Evolutionary conservation across 2,888 invertebrate genomes (phyloP).

Genomic region (Theodoxus fluviatilis): DNA sequence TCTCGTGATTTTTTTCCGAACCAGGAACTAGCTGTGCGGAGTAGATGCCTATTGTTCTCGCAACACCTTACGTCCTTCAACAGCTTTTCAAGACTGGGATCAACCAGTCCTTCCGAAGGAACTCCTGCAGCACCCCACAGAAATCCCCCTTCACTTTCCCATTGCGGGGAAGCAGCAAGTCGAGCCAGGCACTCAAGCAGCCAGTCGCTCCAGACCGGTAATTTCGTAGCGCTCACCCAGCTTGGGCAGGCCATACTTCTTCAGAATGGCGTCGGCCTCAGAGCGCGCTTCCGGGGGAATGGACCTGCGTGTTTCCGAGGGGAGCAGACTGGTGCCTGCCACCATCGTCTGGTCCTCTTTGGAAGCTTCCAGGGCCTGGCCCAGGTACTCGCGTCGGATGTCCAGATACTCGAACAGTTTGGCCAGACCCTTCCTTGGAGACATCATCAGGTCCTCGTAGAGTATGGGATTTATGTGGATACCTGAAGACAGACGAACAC

Average conservation of each 20-base stretch:
- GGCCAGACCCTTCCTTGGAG: constrained; percentile 44
- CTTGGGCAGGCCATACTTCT: constrained; percentile 50
- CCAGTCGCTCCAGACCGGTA: constrained; percentile 45
- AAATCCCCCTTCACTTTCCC: too few relatives aligned
- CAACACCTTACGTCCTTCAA: too few relatives aligned
- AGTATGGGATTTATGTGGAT: constrained; percentile 48
- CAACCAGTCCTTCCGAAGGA: too few relatives aligned
- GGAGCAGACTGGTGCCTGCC: constrained; percentile 36
- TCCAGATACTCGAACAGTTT: constrained; percentile 48
- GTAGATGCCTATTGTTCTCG: too few relatives aligned
- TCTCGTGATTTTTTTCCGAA: too few relatives aligned
- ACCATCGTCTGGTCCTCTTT: constrained; percentile 45
- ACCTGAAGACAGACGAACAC: too few relatives aligned
- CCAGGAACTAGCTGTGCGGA: too few relatives aligned
- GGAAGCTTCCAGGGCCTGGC: constrained; percentile 48
- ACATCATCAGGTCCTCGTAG: constrained; percentile 57
- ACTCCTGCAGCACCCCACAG: too few relatives aligned
- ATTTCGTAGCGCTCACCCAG: constrained; percentile 53
- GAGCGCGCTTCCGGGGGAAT: constrained; percentile 44
- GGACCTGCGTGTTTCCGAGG: constrained; percentile 39
- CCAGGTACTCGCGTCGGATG: constrained; percentile 47
- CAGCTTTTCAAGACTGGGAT: too few relatives aligned
- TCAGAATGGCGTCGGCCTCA: constrained; percentile 51
- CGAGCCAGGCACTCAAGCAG: too few relatives aligned
- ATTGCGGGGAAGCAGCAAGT: too few relatives aligned